Percentiles rank a stretch among this genome's conserved stretches.
These are phyloP conservation scores for Drosophila pectinifera DNA, from an alignment of 1,140 invertebrate species.

Conservation along the genomic window DNA sequence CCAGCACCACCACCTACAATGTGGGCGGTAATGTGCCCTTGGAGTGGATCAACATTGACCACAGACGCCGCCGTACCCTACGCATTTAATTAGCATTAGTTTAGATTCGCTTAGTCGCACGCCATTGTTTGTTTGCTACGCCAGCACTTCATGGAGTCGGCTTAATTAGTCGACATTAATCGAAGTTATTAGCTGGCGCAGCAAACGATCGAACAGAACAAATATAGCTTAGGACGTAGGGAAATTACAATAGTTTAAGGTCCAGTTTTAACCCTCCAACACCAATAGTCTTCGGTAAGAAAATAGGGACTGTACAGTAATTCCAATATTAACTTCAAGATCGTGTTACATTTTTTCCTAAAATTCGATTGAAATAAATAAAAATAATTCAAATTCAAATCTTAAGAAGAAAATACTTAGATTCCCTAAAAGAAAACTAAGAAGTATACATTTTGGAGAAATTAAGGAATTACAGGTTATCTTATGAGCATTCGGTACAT, in stretches of 20 bases:
- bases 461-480: neutral
- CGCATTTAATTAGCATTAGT: constrained; percentile 67
- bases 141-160: constrained; percentile 15
- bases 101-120: constrained; percentile 36
- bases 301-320: neutral
- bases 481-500: neutral
- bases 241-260: constrained; percentile 63
- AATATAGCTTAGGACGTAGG: constrained; percentile 64
- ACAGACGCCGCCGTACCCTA: constrained; percentile 77
- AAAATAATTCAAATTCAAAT: neutral
- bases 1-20: constrained; percentile 53
- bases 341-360: neutral
- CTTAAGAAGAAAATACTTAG: neutral
- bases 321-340: neutral
- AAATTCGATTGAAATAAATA: neutral
- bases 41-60: constrained; percentile 82
- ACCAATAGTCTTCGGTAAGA: neutral
- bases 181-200: constrained; percentile 44
- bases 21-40: constrained; percentile 68
- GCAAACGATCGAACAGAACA: constrained; percentile 55
- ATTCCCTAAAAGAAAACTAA: neutral
- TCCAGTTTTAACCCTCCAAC: constrained; percentile 30
- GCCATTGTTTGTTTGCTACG: constrained; percentile 72
- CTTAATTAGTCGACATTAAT: neutral
- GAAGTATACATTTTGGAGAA: neutral